Evolutionary conservation across 2,113 vertebrate species (phyloP).

Genomic region (Coptodon bakossiorum): DNA sequence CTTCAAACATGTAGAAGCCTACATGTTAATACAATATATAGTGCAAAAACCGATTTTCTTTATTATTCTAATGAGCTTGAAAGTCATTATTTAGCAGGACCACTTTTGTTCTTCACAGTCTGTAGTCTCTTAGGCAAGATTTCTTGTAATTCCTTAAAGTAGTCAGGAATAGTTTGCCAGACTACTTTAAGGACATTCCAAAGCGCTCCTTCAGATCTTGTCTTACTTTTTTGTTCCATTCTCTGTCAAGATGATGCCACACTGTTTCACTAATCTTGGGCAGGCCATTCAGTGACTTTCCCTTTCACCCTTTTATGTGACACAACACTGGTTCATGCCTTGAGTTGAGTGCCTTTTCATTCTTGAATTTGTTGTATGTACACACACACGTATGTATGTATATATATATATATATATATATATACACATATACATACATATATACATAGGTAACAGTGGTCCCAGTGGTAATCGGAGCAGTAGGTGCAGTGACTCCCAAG

Average conservation of each 20-base stretch:
- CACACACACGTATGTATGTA: too few species aligned
- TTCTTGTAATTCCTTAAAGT: not conserved
- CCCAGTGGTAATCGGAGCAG: too few species aligned
- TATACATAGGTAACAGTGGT: too few species aligned
- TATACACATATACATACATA: rapidly evolving
- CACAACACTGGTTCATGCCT: not conserved
- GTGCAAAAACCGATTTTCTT: not conserved
- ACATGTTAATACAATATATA: not conserved
- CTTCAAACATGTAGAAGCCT: not conserved
- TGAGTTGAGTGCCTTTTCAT: not conserved
- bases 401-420: rapidly evolving
- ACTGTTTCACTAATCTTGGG: not conserved
- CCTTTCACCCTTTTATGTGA: not conserved
- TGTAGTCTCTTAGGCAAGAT: too few species aligned
- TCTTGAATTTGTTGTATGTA: too few species aligned
- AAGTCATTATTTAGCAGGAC: not conserved
- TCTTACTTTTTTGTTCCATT: not conserved
- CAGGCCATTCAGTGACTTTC: not conserved
- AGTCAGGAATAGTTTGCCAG: not conserved
- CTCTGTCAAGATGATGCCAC: not conserved
- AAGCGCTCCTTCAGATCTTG: not conserved
- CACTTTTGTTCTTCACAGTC: not conserved
- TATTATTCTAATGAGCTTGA: not conserved
- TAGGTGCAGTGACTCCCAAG: too few species aligned
- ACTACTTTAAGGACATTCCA: not conserved